Evolutionary conservation across 2,797 vertebrate species (phyloP).

Genomic region (Danio kyathit): DNA sequence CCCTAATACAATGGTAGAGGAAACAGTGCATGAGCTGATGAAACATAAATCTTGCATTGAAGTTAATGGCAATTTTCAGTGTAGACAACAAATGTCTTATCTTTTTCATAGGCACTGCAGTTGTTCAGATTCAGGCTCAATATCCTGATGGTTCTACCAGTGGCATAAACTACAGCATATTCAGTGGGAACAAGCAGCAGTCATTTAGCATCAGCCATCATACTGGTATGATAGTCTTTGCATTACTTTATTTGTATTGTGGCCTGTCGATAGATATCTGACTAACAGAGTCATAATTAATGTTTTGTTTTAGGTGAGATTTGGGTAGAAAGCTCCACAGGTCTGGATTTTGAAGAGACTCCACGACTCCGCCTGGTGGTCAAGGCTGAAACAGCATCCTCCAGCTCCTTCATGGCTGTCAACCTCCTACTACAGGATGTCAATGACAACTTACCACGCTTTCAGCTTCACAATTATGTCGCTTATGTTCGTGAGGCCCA

Average conservation of each 20-base stretch:
- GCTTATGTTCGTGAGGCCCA: constrained; percentile 93
- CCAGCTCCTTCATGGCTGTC: constrained; percentile 89
- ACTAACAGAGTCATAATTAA: not conserved
- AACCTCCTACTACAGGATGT: constrained; percentile 93
- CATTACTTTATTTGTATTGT: too few species aligned
- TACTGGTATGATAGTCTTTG: constrained; percentile 79
- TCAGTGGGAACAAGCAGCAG: constrained; percentile 91
- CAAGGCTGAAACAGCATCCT: constrained; percentile 88
- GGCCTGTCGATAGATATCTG: not conserved
- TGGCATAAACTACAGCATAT: constrained; percentile 91
- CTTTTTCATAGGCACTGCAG: constrained; percentile 82
- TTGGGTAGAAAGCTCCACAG: constrained; percentile 79
- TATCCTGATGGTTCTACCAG: constrained; percentile 84
- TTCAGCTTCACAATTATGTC: constrained; percentile 93
- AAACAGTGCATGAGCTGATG: too few species aligned
- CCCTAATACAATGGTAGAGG: too few species aligned
- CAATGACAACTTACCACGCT: constrained; percentile 95
- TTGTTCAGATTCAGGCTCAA: constrained; percentile 85
- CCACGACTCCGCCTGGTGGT: constrained; percentile 89
- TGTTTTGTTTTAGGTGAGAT: constrained; percentile 81
- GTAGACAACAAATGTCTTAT: not conserved
- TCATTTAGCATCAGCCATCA: constrained; percentile 87
- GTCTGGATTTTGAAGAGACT: constrained; percentile 88
- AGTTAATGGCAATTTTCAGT: not conserved
- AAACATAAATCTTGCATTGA: not conserved